These are phyloP conservation scores for Ceratitis capitata DNA, from an alignment of 1,140 invertebrate species.

Conservation along the genomic window DNA sequence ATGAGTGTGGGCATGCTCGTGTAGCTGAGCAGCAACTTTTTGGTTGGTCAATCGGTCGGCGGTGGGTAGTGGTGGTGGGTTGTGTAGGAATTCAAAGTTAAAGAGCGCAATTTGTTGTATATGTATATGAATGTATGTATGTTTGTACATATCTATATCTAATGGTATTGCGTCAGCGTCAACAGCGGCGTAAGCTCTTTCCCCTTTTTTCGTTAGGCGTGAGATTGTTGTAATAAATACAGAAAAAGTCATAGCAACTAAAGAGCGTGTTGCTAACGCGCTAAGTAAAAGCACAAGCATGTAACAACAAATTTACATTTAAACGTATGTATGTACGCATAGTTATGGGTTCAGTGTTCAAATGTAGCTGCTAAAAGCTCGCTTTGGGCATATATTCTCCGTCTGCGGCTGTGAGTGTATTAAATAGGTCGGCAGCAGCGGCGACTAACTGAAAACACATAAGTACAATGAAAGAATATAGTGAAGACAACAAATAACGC, in stretches of 20 bases:
- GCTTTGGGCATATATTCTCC: not conserved
- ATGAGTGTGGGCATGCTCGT: too few relatives aligned
- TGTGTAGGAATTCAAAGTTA: not conserved
- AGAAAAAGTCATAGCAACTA: not conserved
- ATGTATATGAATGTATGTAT: not conserved
- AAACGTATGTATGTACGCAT: not conserved
- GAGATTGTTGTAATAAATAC: not conserved
- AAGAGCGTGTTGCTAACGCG: slow-evolving; percentile 18
- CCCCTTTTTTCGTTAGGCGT: not conserved
- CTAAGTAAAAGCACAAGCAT: not conserved
- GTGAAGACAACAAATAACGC: not conserved
- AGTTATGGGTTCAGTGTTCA: not conserved
- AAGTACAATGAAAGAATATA: not conserved
- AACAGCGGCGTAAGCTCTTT: not conserved
- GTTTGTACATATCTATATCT: not conserved
- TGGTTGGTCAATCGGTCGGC: not conserved
- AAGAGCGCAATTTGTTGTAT: not conserved
- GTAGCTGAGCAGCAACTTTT: not conserved
- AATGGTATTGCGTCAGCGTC: not conserved
- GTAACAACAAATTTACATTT: not conserved
- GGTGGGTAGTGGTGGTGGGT: not conserved
- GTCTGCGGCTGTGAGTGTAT: not conserved
- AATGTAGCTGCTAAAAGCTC: slow-evolving; percentile 8
- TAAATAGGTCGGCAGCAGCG: slow-evolving; percentile 12
- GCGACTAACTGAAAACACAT: not conserved